Base-by-base conservation (phyloP, 2,888 invertebrate genomes). In the Microctonus aethiopoides region DNA sequence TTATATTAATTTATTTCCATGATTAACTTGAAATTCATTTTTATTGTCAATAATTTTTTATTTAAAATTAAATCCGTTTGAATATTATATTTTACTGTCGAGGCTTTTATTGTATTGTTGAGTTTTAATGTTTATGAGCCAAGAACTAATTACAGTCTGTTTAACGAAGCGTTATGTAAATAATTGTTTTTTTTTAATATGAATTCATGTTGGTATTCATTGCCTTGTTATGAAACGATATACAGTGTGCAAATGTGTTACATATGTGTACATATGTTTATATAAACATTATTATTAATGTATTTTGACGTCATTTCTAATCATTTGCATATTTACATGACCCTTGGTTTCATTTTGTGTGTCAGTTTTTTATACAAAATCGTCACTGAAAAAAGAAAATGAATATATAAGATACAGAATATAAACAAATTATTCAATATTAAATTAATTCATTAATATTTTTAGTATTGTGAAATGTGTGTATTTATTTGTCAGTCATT, bases 141-240 rank as follows among this genome's bases (percentile, higher is more conserved):
- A 16, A 36, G 3, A 9, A 36, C 36, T 36, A 36, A 60, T 22
- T 36, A n/a, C 11, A 36, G 29, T 11, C 36, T 46, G 41, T 22
- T n/a, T n/a, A n/a, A 26, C 24, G 41, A 39, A 39, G 1, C 60
- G 26, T 62, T 62, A 62, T 46, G 46, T 62, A 62, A 62, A 62
- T 41, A 62, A 62, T 46, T 26, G 36, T 36, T 62, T 20, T n/a
- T 20, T n/a, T n/a, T n/a, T 7, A 26, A 46, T 16, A 52, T 24
- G 16, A 62, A 62, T 39, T 22, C 4, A n/a, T 41, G 61, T 41
- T 62, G 46, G 46, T 62, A 22, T n/a, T 13, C 36, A 60, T 26
- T 39, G 29, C n/a, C n/a, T 41, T 10, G 34, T 60, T 60, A 60
- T 22, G 60, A 46, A 41, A 62, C 61, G 22, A 36, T 39, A 36